Base-by-base conservation (phyloP, 2,797 vertebrate genomes). In the Melanotaenia pygmaea region DNA sequence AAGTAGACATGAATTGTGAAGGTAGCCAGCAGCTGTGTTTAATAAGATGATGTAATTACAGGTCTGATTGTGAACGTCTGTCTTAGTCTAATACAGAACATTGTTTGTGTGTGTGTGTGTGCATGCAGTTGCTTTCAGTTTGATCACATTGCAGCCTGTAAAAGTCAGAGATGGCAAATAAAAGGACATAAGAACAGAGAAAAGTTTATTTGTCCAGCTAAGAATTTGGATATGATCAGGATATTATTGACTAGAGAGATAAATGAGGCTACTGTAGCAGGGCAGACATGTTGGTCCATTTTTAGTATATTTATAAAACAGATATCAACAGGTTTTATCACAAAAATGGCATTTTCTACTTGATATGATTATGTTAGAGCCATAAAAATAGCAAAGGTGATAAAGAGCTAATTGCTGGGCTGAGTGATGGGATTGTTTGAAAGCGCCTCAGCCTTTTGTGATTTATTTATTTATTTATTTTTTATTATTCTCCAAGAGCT, bases 11-110 rank as follows among this genome's bases (percentile, higher is more conserved):
- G 63, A 76, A 67, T 65, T 67, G 68, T 37, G 51, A 32, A 78
- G 80, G 83, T 74, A 62, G 16, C 22, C 70, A 18, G 60, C 14
- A 54, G 79, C 67, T 78, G 66, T 83, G 60, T 85, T 34, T 73
- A 83, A 76, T 64, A 47, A 83, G 58, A 76, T 54, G 26, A 38
- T 28, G 53, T 73, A 63, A 64, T 81, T 82, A 64, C 77, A 69
- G 59, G 71, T 76, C 70, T 79, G 68, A 47, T 74, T 79, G 20
- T 47, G 18, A 47, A 47, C 45, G n/a, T n/a, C 45, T 24, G 50
- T 53, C 50, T 53, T 11, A 2, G 11, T 53, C 10, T 11, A 53
- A 53, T 53, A 24, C 50, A 53, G 22, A 13, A 24, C 9, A 24
- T 22, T 51, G 5, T 22, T 1, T 47, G 18, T 47, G 6, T 18